phyloP scores from a whole-genome alignment of 2,888 invertebrate genomes.

The Caradrina kadenii region DNA sequence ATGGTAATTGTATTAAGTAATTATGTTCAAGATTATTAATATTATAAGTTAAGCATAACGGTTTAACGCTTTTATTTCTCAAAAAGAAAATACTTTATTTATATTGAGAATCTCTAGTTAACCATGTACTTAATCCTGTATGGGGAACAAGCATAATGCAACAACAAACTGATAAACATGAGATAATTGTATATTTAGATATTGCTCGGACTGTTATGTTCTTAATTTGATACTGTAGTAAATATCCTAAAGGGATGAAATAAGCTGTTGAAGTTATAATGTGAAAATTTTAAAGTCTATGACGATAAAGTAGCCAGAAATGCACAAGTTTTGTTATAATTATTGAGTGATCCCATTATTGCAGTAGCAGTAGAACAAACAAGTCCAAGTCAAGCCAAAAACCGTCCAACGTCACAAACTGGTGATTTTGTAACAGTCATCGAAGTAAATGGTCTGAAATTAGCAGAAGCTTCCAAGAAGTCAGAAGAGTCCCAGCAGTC shows the following conservation, averaged over 20 bases:
- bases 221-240: constrained; percentile 38
- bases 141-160: no score
- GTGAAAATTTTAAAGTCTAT: not conserved
- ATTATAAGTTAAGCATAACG: not conserved
- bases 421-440: constrained; percentile 96
- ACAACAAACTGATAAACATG: not conserved
- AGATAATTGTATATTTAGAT: not conserved
- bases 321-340: not conserved
- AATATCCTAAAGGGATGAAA: constrained; percentile 19
- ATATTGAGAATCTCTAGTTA: no score
- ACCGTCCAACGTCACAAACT: constrained; percentile 89
- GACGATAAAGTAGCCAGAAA: not conserved
- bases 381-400: constrained; percentile 85
- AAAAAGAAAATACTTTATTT: no score
- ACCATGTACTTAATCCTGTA: no score
- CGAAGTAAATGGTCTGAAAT: constrained; percentile 95
- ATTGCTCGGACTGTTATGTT: constrained; percentile 35
- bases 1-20: constrained; percentile 72
- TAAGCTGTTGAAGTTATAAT: not conserved
- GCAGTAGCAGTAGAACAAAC: constrained; percentile 82
- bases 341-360: constrained; percentile 49
- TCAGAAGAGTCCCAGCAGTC: constrained; percentile 83
- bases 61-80: no score
- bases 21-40: not conserved
- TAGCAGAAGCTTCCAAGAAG: constrained; percentile 86